Conservation (phyloP, 2,113 vertebrate species). For the Prunella himalayana region DNA sequence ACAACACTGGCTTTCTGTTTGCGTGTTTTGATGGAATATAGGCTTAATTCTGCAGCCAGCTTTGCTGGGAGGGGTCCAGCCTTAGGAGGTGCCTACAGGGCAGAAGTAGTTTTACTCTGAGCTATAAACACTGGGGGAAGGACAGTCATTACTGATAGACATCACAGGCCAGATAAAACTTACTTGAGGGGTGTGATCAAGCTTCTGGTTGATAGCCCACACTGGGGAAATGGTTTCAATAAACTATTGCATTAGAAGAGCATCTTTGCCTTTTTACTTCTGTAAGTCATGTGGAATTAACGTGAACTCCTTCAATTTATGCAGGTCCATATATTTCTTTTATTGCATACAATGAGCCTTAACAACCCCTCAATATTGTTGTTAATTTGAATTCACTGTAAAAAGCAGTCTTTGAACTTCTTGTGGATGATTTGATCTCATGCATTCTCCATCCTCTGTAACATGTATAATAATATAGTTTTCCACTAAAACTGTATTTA, state of each 20-base stretch:
- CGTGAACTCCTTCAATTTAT: neutral
- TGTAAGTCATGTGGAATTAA: neutral
- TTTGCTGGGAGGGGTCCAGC: rapidly evolving
- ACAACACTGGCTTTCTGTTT: neutral
- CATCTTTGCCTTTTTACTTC: rapidly evolving
- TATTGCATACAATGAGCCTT: neutral
- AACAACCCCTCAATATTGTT: neutral
- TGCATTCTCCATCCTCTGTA: neutral
- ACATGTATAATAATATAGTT: neutral
- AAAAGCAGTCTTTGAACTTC: neutral
- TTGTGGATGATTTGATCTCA: neutral
- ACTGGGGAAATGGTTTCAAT: neutral
- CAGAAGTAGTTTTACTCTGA: neutral
- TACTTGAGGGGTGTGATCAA: neutral
- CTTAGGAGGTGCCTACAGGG: neutral
- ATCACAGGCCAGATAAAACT: neutral
- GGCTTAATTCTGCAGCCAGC: neutral
- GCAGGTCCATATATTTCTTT: neutral
- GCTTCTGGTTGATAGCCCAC: neutral
- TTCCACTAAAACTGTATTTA: neutral
- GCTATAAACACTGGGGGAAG: neutral
- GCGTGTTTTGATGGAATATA: neutral
- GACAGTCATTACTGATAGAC: neutral
- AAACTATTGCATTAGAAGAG: neutral
- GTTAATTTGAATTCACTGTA: neutral